Evolutionary conservation across 1,140 invertebrate species (phyloP), one percentile per base, ranked within the genome.

Genomic region (Leptopilina boulardi): DNA sequence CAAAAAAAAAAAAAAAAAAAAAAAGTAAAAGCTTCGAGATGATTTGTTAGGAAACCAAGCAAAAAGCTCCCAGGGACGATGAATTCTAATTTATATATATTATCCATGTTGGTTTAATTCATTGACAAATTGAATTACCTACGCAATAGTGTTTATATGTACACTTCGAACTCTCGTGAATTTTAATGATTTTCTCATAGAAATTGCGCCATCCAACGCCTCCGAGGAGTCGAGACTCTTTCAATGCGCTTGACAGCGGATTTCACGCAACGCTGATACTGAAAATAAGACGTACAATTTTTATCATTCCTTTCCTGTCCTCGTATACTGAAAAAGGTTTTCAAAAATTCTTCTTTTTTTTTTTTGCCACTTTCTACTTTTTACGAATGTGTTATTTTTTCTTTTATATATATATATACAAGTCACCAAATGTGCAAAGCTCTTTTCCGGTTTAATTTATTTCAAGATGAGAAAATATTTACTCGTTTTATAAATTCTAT

Each of bases 231-330:
- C 26, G 6, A 18, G 21, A 30, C 26, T 51, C 47, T 51, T 51
- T 18, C 47, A 51, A 15, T 71, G 76, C 26, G 26, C 34, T 70
- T 81, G 80, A 81, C 80, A 81, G 75, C 44, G 74, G 75, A 81
- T 81, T 81, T 81, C 80, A 81, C 74, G 80, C 74, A 77, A 81
- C 77, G 44, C 72, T 77, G 79, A 54, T 41, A 75, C 75, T 78
- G 71, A 47, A 76, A 78, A 81, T 78, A 71, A 51, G 41, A 73
- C n/a, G n/a, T n/a, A n/a, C 42, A 18, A 30, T 66, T n/a, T n/a
- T 66, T 30, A 66, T 66, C 6, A 30, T 15, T 30, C 5, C 23
- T 30, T 38, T 38, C 26, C 8, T n/a, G 59, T 30, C 26, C 26
- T 13, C 15, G 4, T 6, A 30, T 3, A 13, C 0, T 30, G 4